Base-by-base conservation (phyloP, 2,888 invertebrate genomes). In the Dynastes tityus region DNA sequence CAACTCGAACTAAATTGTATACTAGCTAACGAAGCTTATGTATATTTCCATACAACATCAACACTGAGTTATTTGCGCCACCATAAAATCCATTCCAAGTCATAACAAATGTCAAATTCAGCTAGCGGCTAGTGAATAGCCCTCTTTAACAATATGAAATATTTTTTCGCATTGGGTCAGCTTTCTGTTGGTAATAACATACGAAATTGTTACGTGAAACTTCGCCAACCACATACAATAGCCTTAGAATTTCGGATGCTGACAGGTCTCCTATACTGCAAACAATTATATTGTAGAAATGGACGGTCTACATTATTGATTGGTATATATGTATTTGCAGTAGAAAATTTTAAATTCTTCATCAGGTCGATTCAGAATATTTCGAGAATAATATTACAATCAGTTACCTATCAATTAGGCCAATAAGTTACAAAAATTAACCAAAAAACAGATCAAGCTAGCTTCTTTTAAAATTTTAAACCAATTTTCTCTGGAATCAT, bases 61-160 rank as follows among this genome's bases (percentile, higher is more conserved):
- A 11, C 45, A 45, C 45, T 0, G 11, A 11, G 45, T 63, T 29
- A 63, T 63, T 29, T 63, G n/a, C 29, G 13, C 45, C 45, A 45
- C 0, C 13, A 63, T 63, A 32, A 32, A 29, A 29, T 32, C 4
- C 32, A 29, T 13, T 63, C 29, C 27, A 29, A 13, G n/a, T 11
- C 13, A 32, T 27, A 32, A 29, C 13, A 11, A 63, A 63, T 63
- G 63, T 63, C 63, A 63, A 63, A 13, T 63, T 63, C 29, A 27
- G 29, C 13, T 4, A 29, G 32, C 63, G 5, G 13, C 29, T 13
- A 32, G 27, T 13, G 32, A 32, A 63, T 32, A n/a, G 11, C 11
- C 13, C 32, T 63, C 63, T 32, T 32, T 5, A 27, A 32, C 29
- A 29, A 63, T 32, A n/a, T n/a, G 45, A 63, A 27, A 32, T 22